phyloP scores from a whole-genome alignment of 2,888 invertebrate genomes.

The Punctoribates punctum region DNA sequence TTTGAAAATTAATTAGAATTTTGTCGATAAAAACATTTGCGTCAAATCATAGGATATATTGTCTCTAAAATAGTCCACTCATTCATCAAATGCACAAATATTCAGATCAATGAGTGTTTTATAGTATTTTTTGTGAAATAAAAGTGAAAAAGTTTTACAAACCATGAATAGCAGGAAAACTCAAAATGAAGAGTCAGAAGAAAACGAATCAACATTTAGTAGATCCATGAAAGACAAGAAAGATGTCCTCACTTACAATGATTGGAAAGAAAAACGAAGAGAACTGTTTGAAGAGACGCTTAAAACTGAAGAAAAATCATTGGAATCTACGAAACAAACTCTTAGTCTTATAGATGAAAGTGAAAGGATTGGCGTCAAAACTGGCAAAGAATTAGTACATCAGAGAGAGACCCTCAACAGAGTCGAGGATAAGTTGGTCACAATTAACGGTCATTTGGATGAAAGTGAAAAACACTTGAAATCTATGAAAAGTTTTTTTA shows the following conservation, averaged over 20 bases:
- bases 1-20: neutral
- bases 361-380: constrained; percentile 85
- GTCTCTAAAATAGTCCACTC: too few relatives aligned
- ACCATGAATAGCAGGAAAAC: too few relatives aligned
- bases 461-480: constrained; percentile 91
- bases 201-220: too few relatives aligned
- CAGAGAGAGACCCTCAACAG: constrained; percentile 87
- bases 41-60: too few relatives aligned
- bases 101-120: too few relatives aligned
- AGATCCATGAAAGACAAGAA: neutral
- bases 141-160: too few relatives aligned
- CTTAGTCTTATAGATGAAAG: constrained; percentile 73
- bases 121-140: too few relatives aligned
- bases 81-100: too few relatives aligned
- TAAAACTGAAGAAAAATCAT: constrained; percentile 74
- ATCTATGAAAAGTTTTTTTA: constrained; percentile 93
- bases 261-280: constrained; percentile 65
- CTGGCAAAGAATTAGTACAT: constrained; percentile 82
- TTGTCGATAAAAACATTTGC: neutral
- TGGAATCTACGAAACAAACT: constrained; percentile 75
- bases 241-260: constrained; percentile 39
- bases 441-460: constrained; percentile 80
- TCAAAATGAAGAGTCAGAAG: too few relatives aligned
- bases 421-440: constrained; percentile 80
- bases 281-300: constrained; percentile 68